Conservation (phyloP, 2,888 invertebrate genomes). For the Hemaris fuciformis region DNA sequence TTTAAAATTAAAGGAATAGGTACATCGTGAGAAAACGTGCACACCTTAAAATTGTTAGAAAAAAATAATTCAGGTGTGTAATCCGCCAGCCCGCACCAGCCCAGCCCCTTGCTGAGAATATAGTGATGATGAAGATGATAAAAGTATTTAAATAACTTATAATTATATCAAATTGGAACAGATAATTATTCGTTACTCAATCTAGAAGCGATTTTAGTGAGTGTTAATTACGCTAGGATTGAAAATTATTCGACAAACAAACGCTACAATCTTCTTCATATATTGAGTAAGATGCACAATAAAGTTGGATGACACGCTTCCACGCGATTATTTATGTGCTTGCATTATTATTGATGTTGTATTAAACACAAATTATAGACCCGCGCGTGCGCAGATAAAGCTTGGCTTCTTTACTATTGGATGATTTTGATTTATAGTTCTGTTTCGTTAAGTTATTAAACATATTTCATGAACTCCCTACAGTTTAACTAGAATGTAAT, state of each 20-base stretch:
- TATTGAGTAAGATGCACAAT: neutral
- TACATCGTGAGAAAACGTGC: too few species aligned
- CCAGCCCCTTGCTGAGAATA: too few species aligned
- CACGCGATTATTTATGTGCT: neutral
- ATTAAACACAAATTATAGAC: slow-evolving; percentile 4
- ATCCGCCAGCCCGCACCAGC: too few species aligned
- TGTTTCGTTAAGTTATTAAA: slow-evolving; percentile 9
- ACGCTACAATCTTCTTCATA: neutral
- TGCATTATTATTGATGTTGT: slow-evolving; percentile 3
- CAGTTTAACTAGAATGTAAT: neutral
- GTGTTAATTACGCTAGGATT: too few species aligned
- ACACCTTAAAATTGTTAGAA: too few species aligned
- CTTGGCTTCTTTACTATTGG: slow-evolving; percentile 6
- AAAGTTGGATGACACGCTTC: neutral
- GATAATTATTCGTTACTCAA: too few species aligned
- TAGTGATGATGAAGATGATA: too few species aligned
- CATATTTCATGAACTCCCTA: neutral
- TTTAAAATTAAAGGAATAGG: too few species aligned
- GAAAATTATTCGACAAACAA: neutral
- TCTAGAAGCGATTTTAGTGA: too few species aligned
- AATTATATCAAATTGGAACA: too few species aligned
- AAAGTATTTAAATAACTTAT: too few species aligned
- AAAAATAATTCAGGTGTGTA: too few species aligned
- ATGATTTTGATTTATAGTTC: slow-evolving; percentile 1
- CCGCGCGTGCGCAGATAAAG: slow-evolving; percentile 10